A percentile compares a stretch with the other conserved stretches of the same genome.
These are phyloP conservation scores for Naja naja DNA, from an alignment of 2,113 vertebrate species.

Conservation along the genomic window DNA sequence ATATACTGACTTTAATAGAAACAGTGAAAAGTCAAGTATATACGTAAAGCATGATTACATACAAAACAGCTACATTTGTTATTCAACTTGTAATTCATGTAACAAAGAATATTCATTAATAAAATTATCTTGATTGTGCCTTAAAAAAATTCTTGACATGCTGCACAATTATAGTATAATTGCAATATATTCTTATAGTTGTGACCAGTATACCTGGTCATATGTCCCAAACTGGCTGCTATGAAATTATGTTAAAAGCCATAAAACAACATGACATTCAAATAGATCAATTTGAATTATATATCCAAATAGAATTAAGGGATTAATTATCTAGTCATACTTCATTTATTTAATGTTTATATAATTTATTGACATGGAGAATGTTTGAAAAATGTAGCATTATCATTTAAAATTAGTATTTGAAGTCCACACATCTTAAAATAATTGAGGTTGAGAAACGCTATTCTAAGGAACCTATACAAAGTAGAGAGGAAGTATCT, in stretches of 20 bases:
- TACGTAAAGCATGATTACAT: neutral
- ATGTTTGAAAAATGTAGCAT: neutral
- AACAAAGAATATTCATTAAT: slow-evolving; percentile 9
- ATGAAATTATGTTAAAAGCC: neutral
- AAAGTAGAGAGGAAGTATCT: neutral
- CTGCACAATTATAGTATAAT: neutral
- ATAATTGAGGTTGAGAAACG: neutral
- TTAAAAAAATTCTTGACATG: neutral
- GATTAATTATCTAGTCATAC: neutral
- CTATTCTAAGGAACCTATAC: neutral
- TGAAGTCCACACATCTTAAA: neutral
- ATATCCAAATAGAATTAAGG: neutral
- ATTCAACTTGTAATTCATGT: neutral
- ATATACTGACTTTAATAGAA: neutral
- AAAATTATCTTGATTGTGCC: slow-evolving; percentile 7
- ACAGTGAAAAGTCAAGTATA: neutral
- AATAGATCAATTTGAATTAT: neutral
- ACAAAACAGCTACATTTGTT: neutral
- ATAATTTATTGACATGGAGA: neutral
- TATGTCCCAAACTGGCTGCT: neutral
- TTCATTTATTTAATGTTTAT: neutral
- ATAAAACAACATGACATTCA: neutral
- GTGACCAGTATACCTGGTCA: neutral
- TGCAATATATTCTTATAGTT: neutral
- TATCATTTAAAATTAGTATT: neutral